These are phyloP conservation scores for Nezara viridula DNA, from an alignment of 2,888 invertebrate species.

Conservation along the genomic window DNA sequence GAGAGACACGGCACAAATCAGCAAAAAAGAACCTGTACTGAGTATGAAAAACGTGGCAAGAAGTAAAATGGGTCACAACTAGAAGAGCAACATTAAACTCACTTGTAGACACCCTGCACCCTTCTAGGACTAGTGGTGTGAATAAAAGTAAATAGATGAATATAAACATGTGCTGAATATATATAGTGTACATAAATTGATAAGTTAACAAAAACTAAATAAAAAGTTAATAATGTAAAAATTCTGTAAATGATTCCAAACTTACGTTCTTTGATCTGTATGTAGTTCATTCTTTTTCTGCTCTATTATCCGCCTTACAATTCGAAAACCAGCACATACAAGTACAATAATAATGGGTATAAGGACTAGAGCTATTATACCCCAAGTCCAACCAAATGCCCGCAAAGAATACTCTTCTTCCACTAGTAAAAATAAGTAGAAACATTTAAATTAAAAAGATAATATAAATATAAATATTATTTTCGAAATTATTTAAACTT, in stretches of 20 bases:
- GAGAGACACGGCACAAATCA: too few species aligned
- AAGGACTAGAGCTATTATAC: constrained; percentile 82
- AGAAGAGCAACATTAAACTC: too few species aligned
- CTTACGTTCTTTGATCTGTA: constrained; percentile 8
- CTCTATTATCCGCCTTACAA: constrained; percentile 20
- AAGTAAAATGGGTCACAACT: too few species aligned
- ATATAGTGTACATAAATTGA: background rate
- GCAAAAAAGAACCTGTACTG: too few species aligned
- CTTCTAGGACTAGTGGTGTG: too few species aligned
- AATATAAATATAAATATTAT: background rate
- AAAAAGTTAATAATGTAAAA: background rate
- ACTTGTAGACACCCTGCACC: too few species aligned
- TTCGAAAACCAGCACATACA: constrained; percentile 74
- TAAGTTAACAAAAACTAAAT: background rate
- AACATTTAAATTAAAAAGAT: background rate
- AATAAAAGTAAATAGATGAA: too few species aligned
- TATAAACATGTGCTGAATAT: too few species aligned
- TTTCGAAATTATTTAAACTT: background rate
- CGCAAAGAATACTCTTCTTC: constrained; percentile 84
- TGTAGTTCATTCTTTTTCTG: constrained; percentile 16
- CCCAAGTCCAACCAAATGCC: constrained; percentile 82
- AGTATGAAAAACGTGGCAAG: too few species aligned
- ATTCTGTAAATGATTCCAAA: background rate
- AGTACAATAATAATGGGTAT: constrained; percentile 81
- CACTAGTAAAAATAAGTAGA: constrained; percentile 71